Conservation (phyloP, 2,797 vertebrate species). For the Pelodytes ibericus region DNA sequence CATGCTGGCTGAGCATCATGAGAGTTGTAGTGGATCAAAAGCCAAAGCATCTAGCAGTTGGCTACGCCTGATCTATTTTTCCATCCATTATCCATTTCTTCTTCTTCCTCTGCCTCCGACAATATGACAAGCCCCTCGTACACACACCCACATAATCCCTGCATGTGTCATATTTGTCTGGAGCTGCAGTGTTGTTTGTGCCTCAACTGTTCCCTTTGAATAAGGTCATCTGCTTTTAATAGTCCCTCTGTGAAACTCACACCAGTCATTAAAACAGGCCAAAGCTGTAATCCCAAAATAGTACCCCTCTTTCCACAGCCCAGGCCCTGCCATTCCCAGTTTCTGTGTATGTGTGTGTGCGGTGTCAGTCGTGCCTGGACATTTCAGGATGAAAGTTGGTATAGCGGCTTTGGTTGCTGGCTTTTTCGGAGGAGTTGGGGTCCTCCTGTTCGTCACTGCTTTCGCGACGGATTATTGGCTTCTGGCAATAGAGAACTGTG, state of each 20-base stretch:
- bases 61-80: no score
- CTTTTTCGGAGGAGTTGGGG: constrained; percentile 73
- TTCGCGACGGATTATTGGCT: constrained; percentile 90
- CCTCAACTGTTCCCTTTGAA: constrained; percentile 62
- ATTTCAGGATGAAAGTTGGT: constrained; percentile 79
- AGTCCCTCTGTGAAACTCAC: constrained; percentile 71
- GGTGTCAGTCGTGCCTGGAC: constrained; percentile 39
- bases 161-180: constrained; percentile 37
- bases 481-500: constrained; percentile 80
- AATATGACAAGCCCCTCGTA: no score
- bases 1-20: no score
- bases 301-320: constrained; percentile 42
- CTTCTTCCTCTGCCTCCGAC: no score
- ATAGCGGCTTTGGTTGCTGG: constrained; percentile 76
- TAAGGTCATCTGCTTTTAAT: constrained; percentile 71
- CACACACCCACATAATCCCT: no score
- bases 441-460: constrained; percentile 80
- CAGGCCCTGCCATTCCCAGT: constrained; percentile 30
- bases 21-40: no score
- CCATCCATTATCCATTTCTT: no score
- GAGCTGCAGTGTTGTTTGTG: constrained; percentile 53
- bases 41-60: no score
- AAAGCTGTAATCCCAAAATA: constrained; percentile 78
- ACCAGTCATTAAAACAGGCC: constrained; percentile 66
- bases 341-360: background rate